phyloP scores from a whole-genome alignment of 1,140 invertebrate genomes.

The Mycetomoellerius zeteki region DNA sequence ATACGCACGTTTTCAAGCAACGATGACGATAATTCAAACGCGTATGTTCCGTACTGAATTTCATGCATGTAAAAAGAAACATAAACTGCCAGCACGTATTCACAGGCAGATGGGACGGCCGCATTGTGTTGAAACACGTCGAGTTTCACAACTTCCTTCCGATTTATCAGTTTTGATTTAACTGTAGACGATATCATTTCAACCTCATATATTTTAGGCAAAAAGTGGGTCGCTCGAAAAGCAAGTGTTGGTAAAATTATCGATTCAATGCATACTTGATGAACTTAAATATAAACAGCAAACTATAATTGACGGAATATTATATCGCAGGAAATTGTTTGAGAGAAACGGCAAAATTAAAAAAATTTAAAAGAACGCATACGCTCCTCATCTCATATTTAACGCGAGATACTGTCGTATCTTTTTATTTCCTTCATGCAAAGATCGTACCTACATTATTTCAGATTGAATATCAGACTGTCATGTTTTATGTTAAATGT shows the following conservation, averaged over 20 bases:
- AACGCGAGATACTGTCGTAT: not conserved
- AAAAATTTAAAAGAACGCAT: not conserved
- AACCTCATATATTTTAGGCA: constrained; percentile 18
- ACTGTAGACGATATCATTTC: not conserved
- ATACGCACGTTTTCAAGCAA: not conserved
- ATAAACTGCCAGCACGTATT: not conserved
- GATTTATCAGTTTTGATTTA: not conserved
- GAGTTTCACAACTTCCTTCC: constrained; percentile 21
- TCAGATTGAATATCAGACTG: not conserved
- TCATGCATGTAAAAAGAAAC: constrained; percentile 18
- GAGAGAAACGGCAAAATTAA: not conserved
- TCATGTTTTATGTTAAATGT: constrained; percentile 7
- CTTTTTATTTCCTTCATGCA: not conserved
- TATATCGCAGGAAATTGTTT: not conserved
- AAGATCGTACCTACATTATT: constrained; percentile 11
- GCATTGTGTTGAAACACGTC: constrained; percentile 2
- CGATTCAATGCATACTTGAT: constrained; percentile 12
- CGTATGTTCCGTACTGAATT: not conserved
- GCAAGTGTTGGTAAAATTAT: not conserved
- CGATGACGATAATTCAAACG: constrained; percentile 13
- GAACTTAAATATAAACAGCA: constrained; percentile 8
- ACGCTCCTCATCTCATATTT: constrained; percentile 2
- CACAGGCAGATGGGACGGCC: not conserved
- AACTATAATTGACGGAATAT: not conserved
- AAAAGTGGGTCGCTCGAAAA: constrained; percentile 36